Percentiles rank a stretch among this genome's conserved stretches.
These are phyloP conservation scores for Alviniconcha strummeri DNA, from an alignment of 2,888 invertebrate species.

Conservation along the genomic window DNA sequence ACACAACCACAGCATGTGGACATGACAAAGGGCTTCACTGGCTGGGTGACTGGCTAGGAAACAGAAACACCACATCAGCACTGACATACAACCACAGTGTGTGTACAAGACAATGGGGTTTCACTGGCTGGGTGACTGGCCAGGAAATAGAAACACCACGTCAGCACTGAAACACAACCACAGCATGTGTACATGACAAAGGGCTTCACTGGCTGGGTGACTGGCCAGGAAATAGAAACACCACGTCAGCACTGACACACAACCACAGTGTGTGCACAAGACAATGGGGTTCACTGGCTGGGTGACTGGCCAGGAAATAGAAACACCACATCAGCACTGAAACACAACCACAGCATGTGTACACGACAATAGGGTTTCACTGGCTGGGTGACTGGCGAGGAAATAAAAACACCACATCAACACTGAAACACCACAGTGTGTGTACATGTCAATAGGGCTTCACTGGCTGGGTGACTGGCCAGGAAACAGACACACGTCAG, in stretches of 20 bases:
- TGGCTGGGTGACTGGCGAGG: constrained; percentile 54
- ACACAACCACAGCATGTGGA: constrained; percentile 1
- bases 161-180: constrained; percentile 65
- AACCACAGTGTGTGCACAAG: no score
- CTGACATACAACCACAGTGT: constrained; percentile 52
- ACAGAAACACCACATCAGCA: constrained; percentile 71
- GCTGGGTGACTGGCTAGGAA: constrained; percentile 59
- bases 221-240: no score
- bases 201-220: no score
- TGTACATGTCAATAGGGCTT: no score
- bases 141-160: constrained; percentile 72
- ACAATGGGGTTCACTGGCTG: constrained; percentile 9
- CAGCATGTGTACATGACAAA: no score
- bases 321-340: constrained; percentile 72
- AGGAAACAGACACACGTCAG: constrained; percentile 71
- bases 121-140: constrained; percentile 44
- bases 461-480: constrained; percentile 67
- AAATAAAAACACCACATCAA: constrained; percentile 72
- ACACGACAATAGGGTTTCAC: no score
- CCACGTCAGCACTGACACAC: no score
- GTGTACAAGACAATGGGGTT: no score
- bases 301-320: constrained; percentile 71
- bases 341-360: constrained; percentile 44
- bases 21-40: no score
- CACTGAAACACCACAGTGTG: constrained; percentile 57